These are phyloP conservation scores for Phalangium opilio DNA, from an alignment of 2,888 invertebrate genomes.

Conservation along the genomic window DNA sequence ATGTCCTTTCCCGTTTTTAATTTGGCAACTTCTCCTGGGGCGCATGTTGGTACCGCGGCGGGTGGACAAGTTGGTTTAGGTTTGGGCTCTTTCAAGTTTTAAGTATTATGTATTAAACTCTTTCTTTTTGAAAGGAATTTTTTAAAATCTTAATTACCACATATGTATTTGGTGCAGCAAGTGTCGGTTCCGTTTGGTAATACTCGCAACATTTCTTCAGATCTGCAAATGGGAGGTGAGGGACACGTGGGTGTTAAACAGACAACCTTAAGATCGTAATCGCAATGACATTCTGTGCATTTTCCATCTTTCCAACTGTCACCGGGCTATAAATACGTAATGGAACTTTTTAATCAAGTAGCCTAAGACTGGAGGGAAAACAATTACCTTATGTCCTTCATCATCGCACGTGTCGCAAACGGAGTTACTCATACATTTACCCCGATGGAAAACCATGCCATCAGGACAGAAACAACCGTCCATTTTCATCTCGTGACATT, in stretches of 20 bases:
- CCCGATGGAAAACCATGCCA: conserved; percentile 52
- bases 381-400: conserved; percentile 43
- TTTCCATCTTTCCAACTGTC: conserved; percentile 51
- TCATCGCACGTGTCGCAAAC: conserved; percentile 48
- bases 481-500: conserved; percentile 10
- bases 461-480: conserved; percentile 58
- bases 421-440: conserved; percentile 45
- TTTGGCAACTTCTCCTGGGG: conserved; percentile 52
- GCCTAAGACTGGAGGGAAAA: too few relatives aligned
- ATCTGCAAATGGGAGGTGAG: conserved; percentile 12
- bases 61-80: conserved; percentile 43
- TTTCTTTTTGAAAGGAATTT: neutral
- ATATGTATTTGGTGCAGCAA: conserved; percentile 11
- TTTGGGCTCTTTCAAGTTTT: conserved; percentile 33
- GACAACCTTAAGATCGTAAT: conserved; percentile 22
- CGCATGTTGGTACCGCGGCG: conserved; percentile 52
- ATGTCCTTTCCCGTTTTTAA: conserved; percentile 45
- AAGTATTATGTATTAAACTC: neutral
- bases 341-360: too few relatives aligned
- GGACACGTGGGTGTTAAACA: conserved; percentile 16
- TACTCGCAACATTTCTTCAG: conserved; percentile 6
- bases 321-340: conserved; percentile 32
- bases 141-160: conserved; percentile 8
- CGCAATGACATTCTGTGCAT: conserved; percentile 58
- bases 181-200: conserved; percentile 6